Conservation (phyloP, 2,113 vertebrate genomes). For the Chauna torquata region DNA sequence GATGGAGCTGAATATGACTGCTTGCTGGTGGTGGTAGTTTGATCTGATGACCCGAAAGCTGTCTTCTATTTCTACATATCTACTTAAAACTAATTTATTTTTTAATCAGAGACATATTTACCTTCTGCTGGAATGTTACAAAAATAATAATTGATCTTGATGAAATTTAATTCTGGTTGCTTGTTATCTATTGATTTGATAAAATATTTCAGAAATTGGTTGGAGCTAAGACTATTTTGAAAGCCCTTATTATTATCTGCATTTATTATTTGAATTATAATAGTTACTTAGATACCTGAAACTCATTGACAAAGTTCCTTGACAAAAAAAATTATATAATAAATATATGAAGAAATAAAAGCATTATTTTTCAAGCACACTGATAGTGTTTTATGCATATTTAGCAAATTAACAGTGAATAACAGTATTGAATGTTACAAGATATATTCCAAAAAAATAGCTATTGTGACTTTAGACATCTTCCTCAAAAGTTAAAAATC, state of each 20-base stretch:
- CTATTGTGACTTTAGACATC: not conserved
- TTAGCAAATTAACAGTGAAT: not conserved
- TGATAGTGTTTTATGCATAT: not conserved
- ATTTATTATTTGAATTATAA: not conserved
- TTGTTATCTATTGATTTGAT: not conserved
- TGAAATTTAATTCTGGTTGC: not conserved
- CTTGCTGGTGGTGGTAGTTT: not conserved
- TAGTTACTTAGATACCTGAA: not conserved
- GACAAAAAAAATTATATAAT: not conserved
- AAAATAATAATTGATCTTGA: not conserved
- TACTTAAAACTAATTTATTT: not conserved
- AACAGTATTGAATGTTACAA: not conserved
- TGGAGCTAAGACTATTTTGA: not conserved
- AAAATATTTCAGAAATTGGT: not conserved
- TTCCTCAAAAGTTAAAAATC: not conserved
- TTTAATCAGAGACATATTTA: not conserved
- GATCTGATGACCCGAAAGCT: not conserved
- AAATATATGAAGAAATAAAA: no score
- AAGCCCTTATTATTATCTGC: not conserved
- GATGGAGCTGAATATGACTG: not conserved
- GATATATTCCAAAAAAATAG: not conserved
- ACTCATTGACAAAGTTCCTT: not conserved
- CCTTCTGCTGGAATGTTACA: not conserved
- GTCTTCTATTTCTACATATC: not conserved
- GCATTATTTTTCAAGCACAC: not conserved